These are phyloP conservation scores for Oophaga sylvatica DNA, from an alignment of 2,797 vertebrate species.

Conservation along the genomic window DNA sequence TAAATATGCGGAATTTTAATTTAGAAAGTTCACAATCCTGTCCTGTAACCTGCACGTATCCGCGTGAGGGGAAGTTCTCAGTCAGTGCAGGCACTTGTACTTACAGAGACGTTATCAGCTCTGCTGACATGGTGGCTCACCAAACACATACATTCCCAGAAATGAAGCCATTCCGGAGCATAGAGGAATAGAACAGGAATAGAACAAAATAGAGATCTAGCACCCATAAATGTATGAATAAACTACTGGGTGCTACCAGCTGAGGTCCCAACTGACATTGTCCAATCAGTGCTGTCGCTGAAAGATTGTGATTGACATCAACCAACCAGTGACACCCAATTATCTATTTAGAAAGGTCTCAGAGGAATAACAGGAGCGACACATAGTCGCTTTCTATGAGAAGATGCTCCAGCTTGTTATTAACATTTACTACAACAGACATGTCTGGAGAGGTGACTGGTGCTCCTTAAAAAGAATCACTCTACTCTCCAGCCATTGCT, in stretches of 20 bases:
- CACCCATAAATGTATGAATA: not conserved
- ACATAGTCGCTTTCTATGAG: not conserved
- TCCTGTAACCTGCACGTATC: not conserved
- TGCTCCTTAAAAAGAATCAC: not conserved
- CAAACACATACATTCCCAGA: not conserved
- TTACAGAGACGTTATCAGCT: not conserved
- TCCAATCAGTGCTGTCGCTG: no score
- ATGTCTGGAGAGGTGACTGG: not conserved
- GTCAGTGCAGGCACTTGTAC: slow-evolving; percentile 13
- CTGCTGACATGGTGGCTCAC: not conserved
- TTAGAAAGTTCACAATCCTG: not conserved
- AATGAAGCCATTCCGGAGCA: not conserved
- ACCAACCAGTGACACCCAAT: not conserved
- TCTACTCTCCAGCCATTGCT: no score
- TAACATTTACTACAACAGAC: not conserved
- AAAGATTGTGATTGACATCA: no score
- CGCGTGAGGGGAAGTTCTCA: not conserved
- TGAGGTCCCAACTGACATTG: no score
- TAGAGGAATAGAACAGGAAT: no score
- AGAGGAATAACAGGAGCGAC: not conserved
- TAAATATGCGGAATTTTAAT: not conserved
- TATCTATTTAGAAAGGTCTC: not conserved
- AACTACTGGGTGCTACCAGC: not conserved
- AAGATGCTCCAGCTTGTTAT: not conserved
- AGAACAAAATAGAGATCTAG: no score